Conservation (phyloP, 1,140 invertebrate genomes). For the Tetranychus cinnabarinus region DNA sequence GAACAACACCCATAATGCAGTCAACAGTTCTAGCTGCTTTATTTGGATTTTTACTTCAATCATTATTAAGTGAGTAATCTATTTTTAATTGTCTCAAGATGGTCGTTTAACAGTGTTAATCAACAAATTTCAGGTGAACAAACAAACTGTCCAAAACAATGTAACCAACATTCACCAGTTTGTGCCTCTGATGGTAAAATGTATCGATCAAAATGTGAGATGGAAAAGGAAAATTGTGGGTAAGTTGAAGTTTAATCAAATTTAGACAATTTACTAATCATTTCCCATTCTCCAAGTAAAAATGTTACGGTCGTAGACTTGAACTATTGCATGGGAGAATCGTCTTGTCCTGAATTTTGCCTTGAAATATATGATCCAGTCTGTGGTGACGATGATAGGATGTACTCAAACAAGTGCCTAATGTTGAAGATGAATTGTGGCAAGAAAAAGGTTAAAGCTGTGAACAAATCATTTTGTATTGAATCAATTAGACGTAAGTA, state of each 20-base stretch:
- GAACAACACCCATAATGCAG: no score
- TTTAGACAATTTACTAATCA: not conserved
- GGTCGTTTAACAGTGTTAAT: no score
- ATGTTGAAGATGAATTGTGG: constrained; percentile 8
- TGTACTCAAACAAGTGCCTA: not conserved
- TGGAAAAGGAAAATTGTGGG: not conserved
- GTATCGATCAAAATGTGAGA: not conserved
- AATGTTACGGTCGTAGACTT: not conserved
- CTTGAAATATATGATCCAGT: not conserved
- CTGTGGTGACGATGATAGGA: not conserved
- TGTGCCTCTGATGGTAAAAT: not conserved
- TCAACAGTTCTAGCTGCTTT: no score
- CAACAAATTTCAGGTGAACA: no score
- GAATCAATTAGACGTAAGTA: not conserved
- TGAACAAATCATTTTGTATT: not conserved
- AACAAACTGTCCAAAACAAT: not conserved
- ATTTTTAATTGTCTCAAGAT: no score
- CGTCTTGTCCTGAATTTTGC: not conserved
- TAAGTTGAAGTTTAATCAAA: not conserved
- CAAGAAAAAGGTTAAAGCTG: not conserved
- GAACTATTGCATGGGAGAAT: not conserved
- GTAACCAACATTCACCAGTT: not conserved
- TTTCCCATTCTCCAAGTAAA: not conserved
- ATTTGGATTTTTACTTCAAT: no score
- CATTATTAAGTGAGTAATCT: no score